These are phyloP conservation scores for Andrena haemorrhoa DNA, from an alignment of 2,888 invertebrate species.

Conservation along the genomic window DNA sequence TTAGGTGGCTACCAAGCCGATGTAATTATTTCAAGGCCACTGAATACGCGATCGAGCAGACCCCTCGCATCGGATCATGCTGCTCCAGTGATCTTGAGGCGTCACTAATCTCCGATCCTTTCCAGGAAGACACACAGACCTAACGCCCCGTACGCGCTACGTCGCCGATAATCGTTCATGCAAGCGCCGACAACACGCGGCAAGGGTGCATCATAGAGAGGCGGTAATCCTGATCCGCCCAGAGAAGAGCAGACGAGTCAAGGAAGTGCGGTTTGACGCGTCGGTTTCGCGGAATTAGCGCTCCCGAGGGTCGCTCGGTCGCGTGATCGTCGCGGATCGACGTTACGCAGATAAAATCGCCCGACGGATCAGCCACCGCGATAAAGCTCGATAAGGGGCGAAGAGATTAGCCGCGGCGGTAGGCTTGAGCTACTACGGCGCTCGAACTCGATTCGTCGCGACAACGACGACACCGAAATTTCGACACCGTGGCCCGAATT, in stretches of 20 bases:
- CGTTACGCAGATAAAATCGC: slow-evolving; percentile 24
- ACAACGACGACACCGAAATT: not conserved
- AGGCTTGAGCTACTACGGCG: not conserved
- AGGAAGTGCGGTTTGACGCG: slow-evolving; percentile 66
- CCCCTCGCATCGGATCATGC: slow-evolving; percentile 81
- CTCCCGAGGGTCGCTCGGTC: slow-evolving; percentile 27
- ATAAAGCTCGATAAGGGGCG: slow-evolving; percentile 30
- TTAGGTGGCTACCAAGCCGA: slow-evolving; percentile 65
- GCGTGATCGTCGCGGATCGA: slow-evolving; percentile 47
- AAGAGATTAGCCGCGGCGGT: slow-evolving; percentile 26
- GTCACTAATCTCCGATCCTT: slow-evolving; percentile 78
- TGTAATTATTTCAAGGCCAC: slow-evolving; percentile 81
- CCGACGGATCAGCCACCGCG: slow-evolving; percentile 6
- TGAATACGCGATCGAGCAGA: slow-evolving; percentile 80
- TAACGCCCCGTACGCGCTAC: slow-evolving; percentile 63
- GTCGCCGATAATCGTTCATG: slow-evolving; percentile 75
- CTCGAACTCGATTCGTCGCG: not conserved
- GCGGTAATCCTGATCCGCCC: slow-evolving; percentile 63
- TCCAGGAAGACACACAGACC: slow-evolving; percentile 60
- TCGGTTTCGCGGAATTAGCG: slow-evolving; percentile 57
- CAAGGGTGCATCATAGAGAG: slow-evolving; percentile 40
- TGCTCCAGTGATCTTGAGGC: slow-evolving; percentile 80
- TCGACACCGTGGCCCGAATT: not conserved
- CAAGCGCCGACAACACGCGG: slow-evolving; percentile 48
- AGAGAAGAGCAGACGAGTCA: slow-evolving; percentile 25